Conservation (phyloP, 92 coral and sea anemone species). For the Epizoanthus stellaris region DNA sequence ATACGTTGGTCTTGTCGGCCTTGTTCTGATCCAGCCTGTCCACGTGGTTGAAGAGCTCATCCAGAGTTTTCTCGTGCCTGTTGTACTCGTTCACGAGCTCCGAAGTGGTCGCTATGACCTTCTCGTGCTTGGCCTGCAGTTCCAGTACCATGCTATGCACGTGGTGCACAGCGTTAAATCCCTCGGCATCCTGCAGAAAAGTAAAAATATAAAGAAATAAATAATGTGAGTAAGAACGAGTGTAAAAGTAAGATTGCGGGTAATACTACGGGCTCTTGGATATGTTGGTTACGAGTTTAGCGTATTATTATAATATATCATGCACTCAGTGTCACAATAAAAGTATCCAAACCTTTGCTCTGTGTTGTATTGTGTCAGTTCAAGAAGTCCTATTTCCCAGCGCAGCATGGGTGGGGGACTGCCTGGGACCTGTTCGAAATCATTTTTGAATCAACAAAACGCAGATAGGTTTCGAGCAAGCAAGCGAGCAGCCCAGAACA, state of each 20-base stretch:
- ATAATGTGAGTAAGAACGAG: background rate
- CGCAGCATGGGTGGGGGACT: too few species aligned
- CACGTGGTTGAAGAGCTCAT: conserved; percentile 64
- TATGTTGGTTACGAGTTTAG: too few species aligned
- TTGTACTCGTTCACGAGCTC: conserved; percentile 95
- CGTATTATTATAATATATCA: too few species aligned
- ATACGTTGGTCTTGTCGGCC: conserved; percentile 91
- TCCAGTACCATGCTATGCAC: conserved; percentile 96
- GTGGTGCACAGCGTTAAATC: conserved; percentile 96
- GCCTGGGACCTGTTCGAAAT: too few species aligned
- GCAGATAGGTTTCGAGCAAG: too few species aligned
- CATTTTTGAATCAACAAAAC: too few species aligned
- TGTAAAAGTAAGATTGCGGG: background rate
- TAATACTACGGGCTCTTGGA: background rate
- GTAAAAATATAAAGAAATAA: background rate
- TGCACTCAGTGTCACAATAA: too few species aligned
- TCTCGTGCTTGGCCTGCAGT: conserved; percentile 88
- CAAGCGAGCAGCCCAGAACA: too few species aligned
- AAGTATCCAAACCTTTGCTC: too few species aligned
- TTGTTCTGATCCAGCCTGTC: conserved; percentile 87
- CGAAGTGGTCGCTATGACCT: conserved; percentile 75
- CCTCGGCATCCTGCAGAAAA: conserved; percentile 83
- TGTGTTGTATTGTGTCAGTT: too few species aligned
- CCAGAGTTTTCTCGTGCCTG: conserved; percentile 89
- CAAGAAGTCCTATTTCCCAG: too few species aligned